phyloP scores from a whole-genome alignment of 2,113 vertebrate genomes.

The Camelus dromedarius region DNA sequence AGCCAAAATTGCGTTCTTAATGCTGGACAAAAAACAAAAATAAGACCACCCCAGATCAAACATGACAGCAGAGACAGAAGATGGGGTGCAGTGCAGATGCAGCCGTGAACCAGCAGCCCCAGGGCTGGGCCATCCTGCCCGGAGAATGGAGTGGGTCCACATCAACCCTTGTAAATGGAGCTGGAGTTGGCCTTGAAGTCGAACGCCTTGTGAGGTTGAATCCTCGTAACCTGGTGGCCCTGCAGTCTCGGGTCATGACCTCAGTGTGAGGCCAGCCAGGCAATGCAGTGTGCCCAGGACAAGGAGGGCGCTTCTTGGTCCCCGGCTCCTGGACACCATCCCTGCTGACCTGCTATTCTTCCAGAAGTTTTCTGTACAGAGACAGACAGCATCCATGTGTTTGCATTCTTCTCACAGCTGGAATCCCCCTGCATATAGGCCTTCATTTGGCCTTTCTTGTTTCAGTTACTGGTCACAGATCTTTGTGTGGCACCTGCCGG shows the following conservation, averaged over 20 bases:
- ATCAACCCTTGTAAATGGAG: neutral
- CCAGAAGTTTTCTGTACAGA: neutral
- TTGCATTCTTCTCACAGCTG: neutral
- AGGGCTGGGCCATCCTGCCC: neutral
- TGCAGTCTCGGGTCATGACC: no score
- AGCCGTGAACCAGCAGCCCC: neutral
- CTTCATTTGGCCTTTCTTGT: neutral
- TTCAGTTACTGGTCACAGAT: accelerated
- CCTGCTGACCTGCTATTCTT: no score
- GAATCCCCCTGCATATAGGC: neutral
- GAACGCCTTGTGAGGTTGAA: neutral
- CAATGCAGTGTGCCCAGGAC: neutral
- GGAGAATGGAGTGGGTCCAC: neutral
- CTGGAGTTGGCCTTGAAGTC: neutral
- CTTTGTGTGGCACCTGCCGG: neutral
- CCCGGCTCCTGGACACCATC: neutral
- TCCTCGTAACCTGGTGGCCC: neutral
- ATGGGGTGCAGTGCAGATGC: accelerated
- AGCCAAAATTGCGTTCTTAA: neutral
- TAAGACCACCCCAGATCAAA: neutral
- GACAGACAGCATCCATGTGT: neutral
- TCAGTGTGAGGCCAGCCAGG: neutral
- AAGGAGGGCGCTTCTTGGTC: neutral
- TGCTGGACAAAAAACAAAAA: neutral
- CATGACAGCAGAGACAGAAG: neutral